Evolutionary conservation across 2,113 vertebrate genomes (phyloP).

Genomic region (Lamprologus ornatipinnis): DNA sequence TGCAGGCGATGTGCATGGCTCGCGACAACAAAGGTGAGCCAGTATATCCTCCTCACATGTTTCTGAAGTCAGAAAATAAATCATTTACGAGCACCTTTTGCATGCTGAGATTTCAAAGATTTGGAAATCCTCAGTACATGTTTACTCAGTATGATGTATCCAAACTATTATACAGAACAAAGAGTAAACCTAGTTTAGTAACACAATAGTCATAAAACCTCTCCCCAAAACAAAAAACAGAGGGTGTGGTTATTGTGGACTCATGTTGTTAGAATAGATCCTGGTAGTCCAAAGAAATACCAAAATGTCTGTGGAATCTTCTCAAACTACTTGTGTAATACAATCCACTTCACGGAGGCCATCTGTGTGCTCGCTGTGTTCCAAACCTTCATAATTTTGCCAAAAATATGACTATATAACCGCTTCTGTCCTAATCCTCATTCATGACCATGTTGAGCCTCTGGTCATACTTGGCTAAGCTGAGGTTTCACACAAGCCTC

Average conservation of each 20-base stretch:
- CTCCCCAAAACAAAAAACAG: background rate
- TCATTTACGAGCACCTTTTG: background rate
- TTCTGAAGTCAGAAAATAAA: background rate
- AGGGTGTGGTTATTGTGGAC: background rate
- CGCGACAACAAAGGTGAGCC: conserved; percentile 76
- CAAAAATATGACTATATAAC: background rate
- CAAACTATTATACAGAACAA: background rate
- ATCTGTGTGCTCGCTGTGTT: conserved; percentile 4
- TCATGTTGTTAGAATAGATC: background rate
- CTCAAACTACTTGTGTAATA: background rate
- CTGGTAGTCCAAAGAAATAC: background rate
- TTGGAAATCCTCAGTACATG: background rate
- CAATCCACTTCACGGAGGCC: background rate
- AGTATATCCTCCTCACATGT: background rate
- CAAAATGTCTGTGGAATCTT: background rate
- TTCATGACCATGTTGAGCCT: background rate
- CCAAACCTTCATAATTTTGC: background rate
- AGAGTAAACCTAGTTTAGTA: background rate
- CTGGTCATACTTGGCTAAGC: background rate
- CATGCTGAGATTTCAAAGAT: background rate
- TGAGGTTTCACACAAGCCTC: background rate
- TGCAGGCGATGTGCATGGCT: conserved; percentile 84
- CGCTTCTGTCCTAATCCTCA: background rate
- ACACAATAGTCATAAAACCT: background rate
- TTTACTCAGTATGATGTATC: background rate